Base-by-base conservation (phyloP, 2,888 invertebrate species). In the Orthosia cruda region DNA sequence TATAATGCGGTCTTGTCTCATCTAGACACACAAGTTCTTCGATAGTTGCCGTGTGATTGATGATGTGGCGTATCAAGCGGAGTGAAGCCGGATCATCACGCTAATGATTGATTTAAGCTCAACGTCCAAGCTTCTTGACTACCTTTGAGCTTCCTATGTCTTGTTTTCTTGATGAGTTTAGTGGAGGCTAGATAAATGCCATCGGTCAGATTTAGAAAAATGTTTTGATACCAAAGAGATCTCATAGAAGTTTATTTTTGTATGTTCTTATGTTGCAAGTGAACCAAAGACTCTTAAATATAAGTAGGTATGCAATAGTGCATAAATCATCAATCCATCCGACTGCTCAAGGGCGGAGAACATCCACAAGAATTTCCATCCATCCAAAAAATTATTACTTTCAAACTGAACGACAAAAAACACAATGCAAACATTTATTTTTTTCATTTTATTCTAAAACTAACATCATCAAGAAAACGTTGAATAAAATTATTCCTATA, bases 71-170 rank as follows among this genome's bases (percentile, higher is more conserved):
- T 92, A 93, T 93, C 93, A 92, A 90, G 91, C 87, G 89, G 90
- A 92, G 93, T 92, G 95, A 92, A 93, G 93, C 87, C 87, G 92
- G 94, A 95, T 95, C 95, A 95, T 95, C 94, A 91, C 86, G 86
- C 86, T 83, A 77, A 93, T 94, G 96, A 96, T 96, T 94, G 95
- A 96, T 96, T 92, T 89, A 90, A 64, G 72, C 82, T 76, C 82
- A 87, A 86, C 88, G 88, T 87, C 86, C 86, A 68, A 82, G 89
- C 91, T 91, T 89, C 91, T 91, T 90, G 90, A 89, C 89, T 85
- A 86, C 75, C 81, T 83, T 75, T 66, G 70, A 77, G 73, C 66
- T 70, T 71, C 26, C 61, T 18, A 75, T 62, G 70, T 85, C 83
- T 85, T 85, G 73, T 85, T 85, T 81, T 65, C 57, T 16, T 71